phyloP scores from a whole-genome alignment of 2,888 invertebrate genomes.

The Drosophila cognata region DNA sequence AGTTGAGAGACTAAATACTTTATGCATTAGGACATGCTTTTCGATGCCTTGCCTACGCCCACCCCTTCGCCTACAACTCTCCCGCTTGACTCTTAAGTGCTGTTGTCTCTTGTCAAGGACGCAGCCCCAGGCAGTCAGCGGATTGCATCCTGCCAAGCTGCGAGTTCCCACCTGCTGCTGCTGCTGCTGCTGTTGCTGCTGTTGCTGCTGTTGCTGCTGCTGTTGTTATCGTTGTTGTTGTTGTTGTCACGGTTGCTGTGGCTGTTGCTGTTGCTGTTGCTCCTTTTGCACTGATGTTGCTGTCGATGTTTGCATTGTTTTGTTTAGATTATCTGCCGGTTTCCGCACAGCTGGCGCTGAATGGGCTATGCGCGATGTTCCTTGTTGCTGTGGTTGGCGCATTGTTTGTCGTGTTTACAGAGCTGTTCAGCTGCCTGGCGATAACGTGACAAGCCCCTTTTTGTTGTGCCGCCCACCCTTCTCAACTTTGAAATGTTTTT shows the following conservation, averaged over 20 bases:
- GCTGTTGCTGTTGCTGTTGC: not conserved
- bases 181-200: conserved; percentile 1
- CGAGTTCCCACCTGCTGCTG: conserved; percentile 10
- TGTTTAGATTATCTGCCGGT: conserved; percentile 61
- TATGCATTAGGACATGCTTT: conserved; percentile 46
- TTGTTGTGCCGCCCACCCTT: not conserved
- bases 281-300: conserved; percentile 5
- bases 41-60: conserved; percentile 9
- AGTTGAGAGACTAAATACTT: conserved; percentile 28
- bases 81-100: conserved; percentile 25
- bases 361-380: conserved; percentile 36
- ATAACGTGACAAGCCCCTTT: not conserved
- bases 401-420: conserved; percentile 39
- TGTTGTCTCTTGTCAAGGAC: conserved; percentile 18
- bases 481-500: conserved; percentile 8
- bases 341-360: conserved; percentile 62
- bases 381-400: conserved; percentile 6
- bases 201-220: not conserved
- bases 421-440: conserved; percentile 33
- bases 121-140: conserved; percentile 16
- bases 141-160: conserved; percentile 23
- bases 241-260: not conserved
- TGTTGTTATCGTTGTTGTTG: conserved; percentile 15
- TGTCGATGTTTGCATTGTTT: conserved; percentile 42
- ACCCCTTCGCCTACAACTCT: not conserved